Percentiles rank a stretch among this genome's conserved stretches.
Evolutionary conservation across 2,888 invertebrate genomes (phyloP).

Genomic region (Ectropis crepuscularia): DNA sequence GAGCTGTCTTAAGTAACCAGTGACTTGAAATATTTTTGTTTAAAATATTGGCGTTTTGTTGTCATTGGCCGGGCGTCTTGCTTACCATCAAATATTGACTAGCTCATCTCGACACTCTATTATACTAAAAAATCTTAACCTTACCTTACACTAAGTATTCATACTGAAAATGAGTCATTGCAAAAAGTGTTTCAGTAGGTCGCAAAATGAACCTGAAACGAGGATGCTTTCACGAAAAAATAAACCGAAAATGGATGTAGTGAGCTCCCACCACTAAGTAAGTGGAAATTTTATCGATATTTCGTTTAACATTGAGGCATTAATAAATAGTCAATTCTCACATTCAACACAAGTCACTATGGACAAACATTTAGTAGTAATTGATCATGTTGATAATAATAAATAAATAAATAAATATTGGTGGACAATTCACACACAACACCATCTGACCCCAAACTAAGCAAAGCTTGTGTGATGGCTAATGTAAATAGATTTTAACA

Average conservation of each 20-base stretch:
- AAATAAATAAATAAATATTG: no score
- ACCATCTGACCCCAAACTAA: no score
- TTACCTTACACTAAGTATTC: conserved; percentile 1
- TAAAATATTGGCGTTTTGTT: no score
- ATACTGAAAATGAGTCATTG: conserved; percentile 13
- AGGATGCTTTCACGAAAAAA: conserved; percentile 22
- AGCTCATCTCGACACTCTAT: no score
- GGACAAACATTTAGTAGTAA: conserved; percentile 1
- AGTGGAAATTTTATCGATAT: conserved; percentile 21
- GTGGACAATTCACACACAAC: no score
- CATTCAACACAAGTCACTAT: background rate
- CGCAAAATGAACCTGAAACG: conserved; percentile 18
- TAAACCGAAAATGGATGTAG: conserved; percentile 22
- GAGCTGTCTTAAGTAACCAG: no score
- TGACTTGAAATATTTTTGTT: no score
- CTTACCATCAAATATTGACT: no score
- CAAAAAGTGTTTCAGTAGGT: conserved; percentile 22
- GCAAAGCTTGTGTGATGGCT: no score
- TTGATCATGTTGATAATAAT: conserved; percentile 2
- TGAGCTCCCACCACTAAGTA: conserved; percentile 9
- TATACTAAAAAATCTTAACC: background rate
- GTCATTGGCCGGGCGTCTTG: no score
- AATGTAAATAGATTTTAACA: conserved; percentile 8
- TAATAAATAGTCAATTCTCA: conserved; percentile 10
- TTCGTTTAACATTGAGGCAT: conserved; percentile 6